These are phyloP conservation scores for Horisme vitalbata DNA, from an alignment of 2,888 invertebrate genomes.

Conservation along the genomic window DNA sequence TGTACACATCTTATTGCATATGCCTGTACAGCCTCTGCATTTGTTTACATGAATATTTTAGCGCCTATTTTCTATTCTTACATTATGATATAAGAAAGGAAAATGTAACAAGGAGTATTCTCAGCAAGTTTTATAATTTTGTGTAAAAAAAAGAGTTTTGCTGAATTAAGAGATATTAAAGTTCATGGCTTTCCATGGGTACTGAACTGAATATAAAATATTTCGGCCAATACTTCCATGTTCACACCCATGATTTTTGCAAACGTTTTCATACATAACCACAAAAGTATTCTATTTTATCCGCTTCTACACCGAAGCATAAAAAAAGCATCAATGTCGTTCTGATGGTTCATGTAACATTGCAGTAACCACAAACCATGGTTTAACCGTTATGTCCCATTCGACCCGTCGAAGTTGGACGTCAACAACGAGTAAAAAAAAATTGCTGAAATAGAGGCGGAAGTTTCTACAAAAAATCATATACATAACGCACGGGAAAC, in stretches of 20 bases:
- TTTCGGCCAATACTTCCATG: neutral
- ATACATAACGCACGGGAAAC: too few relatives aligned
- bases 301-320: neutral
- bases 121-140: too few relatives aligned
- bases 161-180: too few relatives aligned
- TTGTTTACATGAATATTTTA: too few relatives aligned
- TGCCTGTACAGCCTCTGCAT: too few relatives aligned
- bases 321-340: neutral
- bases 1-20: too few relatives aligned
- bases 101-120: too few relatives aligned
- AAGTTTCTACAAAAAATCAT: neutral
- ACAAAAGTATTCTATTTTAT: neutral
- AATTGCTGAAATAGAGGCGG: neutral
- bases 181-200: too few relatives aligned
- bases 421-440: neutral
- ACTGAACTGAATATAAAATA: neutral
- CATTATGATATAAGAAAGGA: too few relatives aligned
- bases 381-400: constrained; percentile 5
- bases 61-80: too few relatives aligned
- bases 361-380: constrained; percentile 8
- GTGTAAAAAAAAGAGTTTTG: too few relatives aligned
- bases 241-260: neutral
- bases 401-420: neutral
- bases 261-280: constrained; percentile 2
- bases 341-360: constrained; percentile 6